These are phyloP conservation scores for Diogma glabrata DNA, from an alignment of 2,888 invertebrate genomes.

Conservation along the genomic window DNA sequence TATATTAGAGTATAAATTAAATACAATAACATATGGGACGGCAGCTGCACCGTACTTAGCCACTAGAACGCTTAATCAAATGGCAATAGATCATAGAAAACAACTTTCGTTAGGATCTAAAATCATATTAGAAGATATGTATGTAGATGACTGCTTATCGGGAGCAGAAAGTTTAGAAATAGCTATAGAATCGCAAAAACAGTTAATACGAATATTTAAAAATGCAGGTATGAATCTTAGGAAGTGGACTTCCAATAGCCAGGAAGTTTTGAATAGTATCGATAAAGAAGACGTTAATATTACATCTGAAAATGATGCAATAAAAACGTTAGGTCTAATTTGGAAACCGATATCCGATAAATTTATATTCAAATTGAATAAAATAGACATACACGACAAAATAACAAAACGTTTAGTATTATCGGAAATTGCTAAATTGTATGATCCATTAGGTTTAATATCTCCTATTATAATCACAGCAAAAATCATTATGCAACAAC, in stretches of 20 bases:
- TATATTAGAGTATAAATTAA: constrained; percentile 11
- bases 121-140: constrained; percentile 14
- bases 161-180: constrained; percentile 10
- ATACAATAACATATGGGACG: constrained; percentile 12
- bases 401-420: neutral
- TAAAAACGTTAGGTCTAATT: neutral
- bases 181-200: too few species aligned
- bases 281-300: too few species aligned
- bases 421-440: neutral
- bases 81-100: constrained; percentile 15
- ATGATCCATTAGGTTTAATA: neutral
- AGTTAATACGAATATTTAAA: too few species aligned
- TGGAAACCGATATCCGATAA: neutral
- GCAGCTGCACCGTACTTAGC: constrained; percentile 13
- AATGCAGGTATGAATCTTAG: too few species aligned
- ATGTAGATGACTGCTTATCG: constrained; percentile 18
- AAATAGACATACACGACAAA: neutral
- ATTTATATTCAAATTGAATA: neutral
- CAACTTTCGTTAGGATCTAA: constrained; percentile 13
- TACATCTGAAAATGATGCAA: too few species aligned
- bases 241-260: too few species aligned
- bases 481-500: neutral
- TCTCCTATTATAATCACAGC: neutral
- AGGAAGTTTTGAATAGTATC: too few species aligned
- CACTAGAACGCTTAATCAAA: constrained; percentile 11